Percentiles rank a stretch among this genome's conserved stretches.
These are phyloP conservation scores for Anthophora plumipes DNA, from an alignment of 2,888 invertebrate genomes.

Conservation along the genomic window DNA sequence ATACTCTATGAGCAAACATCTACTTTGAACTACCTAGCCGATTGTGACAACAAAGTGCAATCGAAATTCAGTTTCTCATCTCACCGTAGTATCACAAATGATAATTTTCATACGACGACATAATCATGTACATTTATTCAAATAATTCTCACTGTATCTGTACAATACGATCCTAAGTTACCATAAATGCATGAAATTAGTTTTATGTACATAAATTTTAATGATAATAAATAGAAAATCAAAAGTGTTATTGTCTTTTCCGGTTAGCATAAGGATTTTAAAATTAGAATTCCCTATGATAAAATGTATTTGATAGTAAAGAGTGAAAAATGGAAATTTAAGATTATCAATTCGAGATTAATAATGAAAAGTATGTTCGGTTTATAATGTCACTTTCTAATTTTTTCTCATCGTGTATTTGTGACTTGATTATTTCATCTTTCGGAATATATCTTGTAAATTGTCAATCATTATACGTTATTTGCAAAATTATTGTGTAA, in stretches of 20 bases:
- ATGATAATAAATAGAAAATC: constrained; percentile 48
- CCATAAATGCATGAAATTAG: constrained; percentile 13
- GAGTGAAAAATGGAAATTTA: not conserved
- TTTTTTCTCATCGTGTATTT: not conserved
- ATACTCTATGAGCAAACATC: constrained; percentile 60
- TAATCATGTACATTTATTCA: constrained; percentile 9
- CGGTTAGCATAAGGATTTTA: not conserved
- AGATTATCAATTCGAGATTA: not conserved
- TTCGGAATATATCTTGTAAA: too few relatives aligned
- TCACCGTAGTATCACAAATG: constrained; percentile 14
- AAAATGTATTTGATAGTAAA: not conserved
- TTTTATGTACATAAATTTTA: constrained; percentile 58
- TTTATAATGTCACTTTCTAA: not conserved
- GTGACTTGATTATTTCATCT: too few relatives aligned
- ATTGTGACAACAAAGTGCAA: constrained; percentile 48
- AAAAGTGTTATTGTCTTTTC: constrained; percentile 7
- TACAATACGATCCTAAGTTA: constrained; percentile 45
- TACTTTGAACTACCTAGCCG: constrained; percentile 62
- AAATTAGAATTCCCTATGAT: not conserved
- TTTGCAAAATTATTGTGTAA: too few relatives aligned
- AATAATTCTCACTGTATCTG: constrained; percentile 15
- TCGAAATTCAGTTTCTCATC: not conserved
- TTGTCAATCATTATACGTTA: too few relatives aligned
- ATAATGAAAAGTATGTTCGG: not conserved
- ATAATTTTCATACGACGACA: constrained; percentile 5